phyloP scores from a whole-genome alignment of 2,888 invertebrate species.

The Aromia moschata region DNA sequence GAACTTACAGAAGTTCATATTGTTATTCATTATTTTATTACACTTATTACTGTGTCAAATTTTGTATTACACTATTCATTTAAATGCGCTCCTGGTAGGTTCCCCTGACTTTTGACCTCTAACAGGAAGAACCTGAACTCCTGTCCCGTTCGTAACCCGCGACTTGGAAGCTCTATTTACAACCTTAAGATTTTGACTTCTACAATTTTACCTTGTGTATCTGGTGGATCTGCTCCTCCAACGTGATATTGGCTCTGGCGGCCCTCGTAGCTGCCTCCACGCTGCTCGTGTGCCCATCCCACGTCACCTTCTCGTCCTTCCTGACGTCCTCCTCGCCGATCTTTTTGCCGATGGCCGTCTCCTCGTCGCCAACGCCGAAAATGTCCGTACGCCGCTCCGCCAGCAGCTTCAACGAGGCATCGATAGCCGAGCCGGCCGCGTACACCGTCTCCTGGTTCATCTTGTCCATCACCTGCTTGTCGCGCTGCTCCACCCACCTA shows the following conservation, averaged over 20 bases:
- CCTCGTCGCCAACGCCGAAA: constrained; percentile 98
- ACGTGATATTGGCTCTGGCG: constrained; percentile 92
- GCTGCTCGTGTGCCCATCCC: constrained; percentile 98
- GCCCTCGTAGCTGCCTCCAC: constrained; percentile 96
- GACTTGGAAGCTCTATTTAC: too few species aligned
- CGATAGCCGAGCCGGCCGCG: constrained; percentile 87
- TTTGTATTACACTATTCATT: too few species aligned
- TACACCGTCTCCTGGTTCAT: constrained; percentile 89
- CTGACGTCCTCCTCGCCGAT: constrained; percentile 86
- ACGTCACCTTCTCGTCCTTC: constrained; percentile 91
- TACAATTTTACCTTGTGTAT: constrained; percentile 79
- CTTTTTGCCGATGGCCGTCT: constrained; percentile 99
- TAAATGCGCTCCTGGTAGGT: too few species aligned
- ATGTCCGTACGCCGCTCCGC: constrained; percentile 99
- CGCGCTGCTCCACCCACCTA: constrained; percentile 96
- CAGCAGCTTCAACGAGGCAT: constrained; percentile 92
- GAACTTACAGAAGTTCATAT: too few species aligned
- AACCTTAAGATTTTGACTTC: too few species aligned
- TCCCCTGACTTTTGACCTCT: too few species aligned
- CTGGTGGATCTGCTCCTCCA: constrained; percentile 97
- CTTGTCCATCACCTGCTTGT: constrained; percentile 92
- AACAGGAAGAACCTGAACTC: too few species aligned
- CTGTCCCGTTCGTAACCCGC: too few species aligned
- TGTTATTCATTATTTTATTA: too few species aligned
- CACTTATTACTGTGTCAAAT: too few species aligned